A percentile compares a stretch with the other conserved stretches of the same genome.
phyloP scores from a whole-genome alignment of 2,113 vertebrate species.

The Pycnonotus jocosus region DNA sequence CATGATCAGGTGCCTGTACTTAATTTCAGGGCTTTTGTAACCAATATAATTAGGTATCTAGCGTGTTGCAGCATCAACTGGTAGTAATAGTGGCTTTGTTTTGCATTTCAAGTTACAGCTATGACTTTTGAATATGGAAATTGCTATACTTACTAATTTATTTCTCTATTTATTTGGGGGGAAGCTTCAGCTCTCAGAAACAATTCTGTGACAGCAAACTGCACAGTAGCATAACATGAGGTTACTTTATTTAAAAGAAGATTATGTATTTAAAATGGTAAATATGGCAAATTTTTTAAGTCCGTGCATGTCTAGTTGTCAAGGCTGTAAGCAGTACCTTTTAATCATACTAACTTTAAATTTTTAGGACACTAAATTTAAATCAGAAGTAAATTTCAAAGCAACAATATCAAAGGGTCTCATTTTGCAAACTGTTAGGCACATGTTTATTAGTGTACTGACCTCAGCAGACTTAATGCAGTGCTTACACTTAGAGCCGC shows the following conservation, averaged over 20 bases:
- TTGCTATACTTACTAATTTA: neutral
- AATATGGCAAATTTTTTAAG: neutral
- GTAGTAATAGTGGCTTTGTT: neutral
- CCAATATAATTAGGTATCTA: neutral
- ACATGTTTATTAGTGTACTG: neutral
- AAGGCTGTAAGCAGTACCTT: neutral
- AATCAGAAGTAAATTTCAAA: neutral
- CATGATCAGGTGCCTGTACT: neutral
- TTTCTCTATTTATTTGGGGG: neutral
- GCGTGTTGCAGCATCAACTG: neutral
- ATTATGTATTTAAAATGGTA: neutral
- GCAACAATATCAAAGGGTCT: neutral
- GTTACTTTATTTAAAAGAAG: neutral
- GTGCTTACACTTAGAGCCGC: neutral
- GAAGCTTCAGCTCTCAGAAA: neutral
- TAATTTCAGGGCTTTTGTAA: neutral
- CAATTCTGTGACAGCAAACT: neutral
- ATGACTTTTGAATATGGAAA: neutral
- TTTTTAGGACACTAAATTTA: neutral
- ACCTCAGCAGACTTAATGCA: neutral
- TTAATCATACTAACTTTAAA: neutral
- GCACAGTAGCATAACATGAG: neutral
- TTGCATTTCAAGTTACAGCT: constrained; percentile 19
- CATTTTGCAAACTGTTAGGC: neutral
- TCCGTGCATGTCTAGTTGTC: neutral